Conservation (phyloP, 2,797 vertebrate genomes). For the Bufotes viridis region DNA sequence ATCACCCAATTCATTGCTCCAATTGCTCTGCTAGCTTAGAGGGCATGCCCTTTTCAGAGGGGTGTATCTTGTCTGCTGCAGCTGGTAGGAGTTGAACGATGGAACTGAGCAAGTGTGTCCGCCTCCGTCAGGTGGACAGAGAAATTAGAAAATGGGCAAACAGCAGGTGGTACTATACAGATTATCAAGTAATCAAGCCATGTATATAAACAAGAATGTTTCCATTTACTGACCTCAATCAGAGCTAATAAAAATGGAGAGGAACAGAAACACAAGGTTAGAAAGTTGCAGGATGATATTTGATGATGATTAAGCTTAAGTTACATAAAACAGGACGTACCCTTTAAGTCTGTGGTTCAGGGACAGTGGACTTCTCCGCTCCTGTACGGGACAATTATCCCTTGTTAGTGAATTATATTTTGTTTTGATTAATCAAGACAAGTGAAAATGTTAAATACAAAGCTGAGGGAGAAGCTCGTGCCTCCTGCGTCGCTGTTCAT, state of each 20-base stretch:
- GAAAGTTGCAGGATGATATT: neutral
- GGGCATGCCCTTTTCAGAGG: too few species aligned
- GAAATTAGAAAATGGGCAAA: too few species aligned
- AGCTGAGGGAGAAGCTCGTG: slow-evolving; percentile 25
- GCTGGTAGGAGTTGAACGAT: too few species aligned
- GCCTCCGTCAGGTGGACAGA: too few species aligned
- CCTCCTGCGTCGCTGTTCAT: slow-evolving; percentile 37
- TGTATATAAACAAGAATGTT: too few species aligned
- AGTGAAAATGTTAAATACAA: slow-evolving; percentile 38
- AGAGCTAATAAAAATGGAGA: neutral
- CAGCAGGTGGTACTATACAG: too few species aligned
- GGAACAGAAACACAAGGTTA: neutral
- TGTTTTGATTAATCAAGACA: slow-evolving; percentile 51
- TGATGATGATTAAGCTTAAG: neutral
- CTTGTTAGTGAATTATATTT: slow-evolving; percentile 35
- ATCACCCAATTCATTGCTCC: too few species aligned
- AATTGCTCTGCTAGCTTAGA: too few species aligned
- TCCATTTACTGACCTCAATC: neutral
- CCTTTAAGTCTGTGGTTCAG: neutral
- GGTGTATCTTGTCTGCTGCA: too few species aligned
- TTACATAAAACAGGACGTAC: neutral
- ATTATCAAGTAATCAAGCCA: too few species aligned
- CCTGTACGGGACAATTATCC: slow-evolving; percentile 24
- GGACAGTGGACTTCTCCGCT: neutral
- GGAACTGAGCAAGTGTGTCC: too few species aligned